Evolutionary conservation across 2,113 vertebrate genomes (phyloP).

Genomic region (Marcusenius ussheri): DNA sequence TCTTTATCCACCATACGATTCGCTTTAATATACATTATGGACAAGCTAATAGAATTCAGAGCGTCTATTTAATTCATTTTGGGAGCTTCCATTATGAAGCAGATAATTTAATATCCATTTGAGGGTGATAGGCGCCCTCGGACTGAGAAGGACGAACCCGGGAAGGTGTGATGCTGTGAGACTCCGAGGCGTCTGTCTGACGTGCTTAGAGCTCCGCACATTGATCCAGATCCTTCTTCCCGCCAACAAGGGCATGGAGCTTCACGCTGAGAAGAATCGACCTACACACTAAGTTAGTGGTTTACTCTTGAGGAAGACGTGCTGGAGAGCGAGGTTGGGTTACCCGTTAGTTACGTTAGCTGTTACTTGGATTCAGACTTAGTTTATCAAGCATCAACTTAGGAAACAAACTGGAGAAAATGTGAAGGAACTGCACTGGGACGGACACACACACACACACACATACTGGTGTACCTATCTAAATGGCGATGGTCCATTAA

Average conservation of each 20-base stretch:
- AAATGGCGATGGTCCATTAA: no score
- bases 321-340: neutral
- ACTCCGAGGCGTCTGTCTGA: neutral
- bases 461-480: no score
- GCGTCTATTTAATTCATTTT: constrained; percentile 22
- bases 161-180: neutral
- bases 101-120: constrained; percentile 27
- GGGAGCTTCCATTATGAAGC: constrained; percentile 19
- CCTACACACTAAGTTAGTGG: neutral
- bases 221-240: neutral
- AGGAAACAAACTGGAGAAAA: neutral
- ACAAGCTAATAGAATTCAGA: constrained; percentile 22
- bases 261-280: neutral
- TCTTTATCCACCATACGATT: constrained; percentile 5
- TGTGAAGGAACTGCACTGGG: neutral
- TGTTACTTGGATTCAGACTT: neutral
- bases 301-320: neutral
- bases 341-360: neutral
- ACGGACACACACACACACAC: neutral
- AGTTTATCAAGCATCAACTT: neutral
- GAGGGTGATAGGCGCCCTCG: constrained; percentile 8
- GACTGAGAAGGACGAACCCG: neutral
- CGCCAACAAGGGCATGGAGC: neutral
- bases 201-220: neutral
- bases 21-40: constrained; percentile 29